Base-by-base conservation (phyloP, 1,140 invertebrate genomes). In the Penaeus japonicus region DNA sequence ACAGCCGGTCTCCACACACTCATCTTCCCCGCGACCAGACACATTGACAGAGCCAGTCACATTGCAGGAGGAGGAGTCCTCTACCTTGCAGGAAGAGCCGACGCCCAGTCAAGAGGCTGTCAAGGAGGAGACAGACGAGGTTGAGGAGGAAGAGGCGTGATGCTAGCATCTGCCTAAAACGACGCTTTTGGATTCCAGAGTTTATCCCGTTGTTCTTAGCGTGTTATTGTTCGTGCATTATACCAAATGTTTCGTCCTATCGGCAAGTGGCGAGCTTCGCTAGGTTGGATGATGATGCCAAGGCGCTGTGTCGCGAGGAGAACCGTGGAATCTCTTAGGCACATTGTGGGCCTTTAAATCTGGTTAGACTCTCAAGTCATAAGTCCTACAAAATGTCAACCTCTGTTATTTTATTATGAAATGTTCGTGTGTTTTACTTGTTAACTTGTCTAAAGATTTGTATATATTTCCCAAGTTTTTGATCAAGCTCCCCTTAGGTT, bases 351-450 rank as follows among this genome's bases (percentile, higher is more conserved):
- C 85, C 85, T 87, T 77, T 88, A 88, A 88, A 87, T 84, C 87
- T 84, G 73, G 83, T 86, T 84, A 86, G 85, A 86, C 87, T 88
- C 81, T 82, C 80, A 88, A 83, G 87, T 83, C 87, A 83, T 88
- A 88, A 88, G 80, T 78, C 80, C 79, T 83, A 75, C 79, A 83
- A 84, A 87, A 88, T 57, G 87, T 88, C 87, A 88, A 83, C 87
- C 87, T 86, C 85, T 88, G 87, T 88, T 88, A 88, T 88, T 88
- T 88, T 88, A 88, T 84, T 88, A 88, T 88, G 65, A 84, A 83
- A 88, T 88, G 87, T 88, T 88, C 87, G 87, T 88, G 87, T 88
- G 80, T 88, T 88, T 88, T 88, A 88, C 87, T 88, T 88, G 87
- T 88, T 88, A 88, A 88, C 87, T 83, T 88, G 87, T 88, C 87